These are phyloP conservation scores for Lycophotia porphyrea DNA, from an alignment of 2,888 invertebrate genomes.

Conservation along the genomic window DNA sequence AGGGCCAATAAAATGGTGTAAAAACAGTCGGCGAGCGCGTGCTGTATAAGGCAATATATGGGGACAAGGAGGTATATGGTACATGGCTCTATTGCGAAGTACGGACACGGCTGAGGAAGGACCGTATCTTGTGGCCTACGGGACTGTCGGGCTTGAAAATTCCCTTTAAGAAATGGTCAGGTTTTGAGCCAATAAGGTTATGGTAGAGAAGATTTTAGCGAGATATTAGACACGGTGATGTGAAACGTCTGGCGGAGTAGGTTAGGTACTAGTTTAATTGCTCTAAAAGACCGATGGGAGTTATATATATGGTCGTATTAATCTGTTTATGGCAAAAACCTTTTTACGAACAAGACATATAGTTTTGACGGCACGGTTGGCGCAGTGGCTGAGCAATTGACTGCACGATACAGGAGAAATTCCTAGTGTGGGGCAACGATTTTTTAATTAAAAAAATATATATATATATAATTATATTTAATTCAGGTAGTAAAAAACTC, in stretches of 20 bases:
- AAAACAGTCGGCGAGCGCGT: constrained; percentile 58
- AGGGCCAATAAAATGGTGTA: constrained; percentile 61
- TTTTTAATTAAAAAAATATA: too few relatives aligned
- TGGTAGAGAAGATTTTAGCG: not conserved
- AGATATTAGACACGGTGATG: not conserved
- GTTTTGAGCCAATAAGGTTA: constrained; percentile 1
- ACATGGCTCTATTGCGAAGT: constrained; percentile 59
- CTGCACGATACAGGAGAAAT: too few relatives aligned
- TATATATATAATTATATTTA: too few relatives aligned
- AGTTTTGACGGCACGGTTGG: too few relatives aligned
- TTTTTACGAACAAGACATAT: constrained; percentile 1
- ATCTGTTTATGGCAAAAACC: not conserved
- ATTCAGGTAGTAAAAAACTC: not conserved
- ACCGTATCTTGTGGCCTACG: constrained; percentile 38
- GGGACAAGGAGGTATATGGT: constrained; percentile 55
- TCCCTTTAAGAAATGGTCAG: constrained; percentile 25
- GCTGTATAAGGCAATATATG: constrained; percentile 61
- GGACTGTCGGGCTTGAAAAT: constrained; percentile 32
- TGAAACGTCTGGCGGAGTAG: not conserved
- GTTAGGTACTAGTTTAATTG: not conserved
- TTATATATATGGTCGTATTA: not conserved
- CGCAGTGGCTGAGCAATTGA: too few relatives aligned
- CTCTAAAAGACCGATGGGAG: not conserved
- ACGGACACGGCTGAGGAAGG: constrained; percentile 44
- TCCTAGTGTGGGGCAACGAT: too few relatives aligned